phyloP scores from a whole-genome alignment of 2,888 invertebrate species.

The Cyrtodaria siliqua region DNA sequence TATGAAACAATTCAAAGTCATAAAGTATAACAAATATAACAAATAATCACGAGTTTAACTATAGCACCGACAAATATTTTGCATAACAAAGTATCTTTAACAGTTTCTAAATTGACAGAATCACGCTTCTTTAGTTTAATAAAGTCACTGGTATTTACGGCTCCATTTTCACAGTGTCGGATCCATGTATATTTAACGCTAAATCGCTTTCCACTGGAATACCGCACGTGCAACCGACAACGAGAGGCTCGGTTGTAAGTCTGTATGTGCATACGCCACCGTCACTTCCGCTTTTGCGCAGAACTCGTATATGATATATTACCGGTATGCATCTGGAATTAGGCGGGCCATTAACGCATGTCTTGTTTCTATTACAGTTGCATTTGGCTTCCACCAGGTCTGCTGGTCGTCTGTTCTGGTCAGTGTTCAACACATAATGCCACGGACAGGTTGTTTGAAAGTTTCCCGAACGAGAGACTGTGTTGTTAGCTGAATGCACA shows the following conservation, averaged over 20 bases:
- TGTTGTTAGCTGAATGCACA: too few species aligned
- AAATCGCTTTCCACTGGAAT: neutral
- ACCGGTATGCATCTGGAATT: conserved; percentile 10
- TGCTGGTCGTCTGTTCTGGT: conserved; percentile 19
- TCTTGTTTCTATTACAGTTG: conserved; percentile 13
- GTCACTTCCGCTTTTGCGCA: conserved; percentile 1
- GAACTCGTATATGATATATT: conserved; percentile 5
- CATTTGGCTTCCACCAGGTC: conserved; percentile 20
- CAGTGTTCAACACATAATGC: conserved; percentile 24
- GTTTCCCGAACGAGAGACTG: neutral
- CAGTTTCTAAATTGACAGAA: too few species aligned
- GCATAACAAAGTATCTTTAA: too few species aligned
- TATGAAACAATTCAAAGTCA: too few species aligned
- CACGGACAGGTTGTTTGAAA: conserved; percentile 12
- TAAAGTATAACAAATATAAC: too few species aligned
- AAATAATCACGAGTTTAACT: too few species aligned
- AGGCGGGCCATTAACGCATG: neutral
- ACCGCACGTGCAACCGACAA: conserved; percentile 21
- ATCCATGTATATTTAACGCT: too few species aligned
- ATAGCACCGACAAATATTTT: too few species aligned
- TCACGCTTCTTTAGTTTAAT: too few species aligned
- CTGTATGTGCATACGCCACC: neutral
- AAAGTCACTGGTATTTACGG: too few species aligned
- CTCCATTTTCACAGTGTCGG: too few species aligned
- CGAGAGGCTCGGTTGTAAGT: conserved; percentile 1